Evolutionary conservation across 2,113 vertebrate genomes (phyloP), one percentile per base, ranked within the genome.

Genomic region (Sorex fumeus): DNA sequence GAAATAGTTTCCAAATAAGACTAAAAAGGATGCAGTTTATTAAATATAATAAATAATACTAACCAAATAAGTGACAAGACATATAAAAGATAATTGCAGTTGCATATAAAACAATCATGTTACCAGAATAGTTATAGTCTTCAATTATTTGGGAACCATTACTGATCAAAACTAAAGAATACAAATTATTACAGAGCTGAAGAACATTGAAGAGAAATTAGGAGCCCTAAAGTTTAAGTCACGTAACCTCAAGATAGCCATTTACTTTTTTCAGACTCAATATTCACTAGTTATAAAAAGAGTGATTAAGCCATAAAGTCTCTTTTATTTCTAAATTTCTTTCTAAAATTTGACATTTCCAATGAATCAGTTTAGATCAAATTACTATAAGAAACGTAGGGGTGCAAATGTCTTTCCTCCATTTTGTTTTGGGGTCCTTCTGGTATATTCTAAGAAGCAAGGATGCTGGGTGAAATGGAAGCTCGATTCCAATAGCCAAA

Each of bases 301-400:
- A 93, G 25, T 72, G 30, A 71, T 72, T 62, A 89, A 77, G 60
- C 32, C 1, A 93, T 66, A 78, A 70, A 84, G 53, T 66, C 9
- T 4, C 10, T 90, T 86, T 87, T 60, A 84, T 77, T 94, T 91
- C 57, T 62, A 91, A 94, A 95, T 50, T 74, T 84, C 71, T 57
- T 40, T 40, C 40, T 40, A 62, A 64, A 32, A 27, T 74, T 91
- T 64, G 70, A 11, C 5, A 72, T 12, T 19, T 94, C 30, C 2
- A 43, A 62, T 36, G 91, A 50, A 70, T 91, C 15, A 6, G 15
- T 45, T 84, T 77, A 64, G 57, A 83, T 50, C 45, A 77, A 93
- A 87, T 47, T 74, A 91, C 15, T 57, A 7, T 7, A 40, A 40
- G 40, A 40, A 40, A 40, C 40, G 7, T 7, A 40, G 40, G 40